Evolutionary conservation across 2,888 invertebrate species (phyloP), one percentile per base, ranked within the genome.

Genomic region (Drosophila recens): DNA sequence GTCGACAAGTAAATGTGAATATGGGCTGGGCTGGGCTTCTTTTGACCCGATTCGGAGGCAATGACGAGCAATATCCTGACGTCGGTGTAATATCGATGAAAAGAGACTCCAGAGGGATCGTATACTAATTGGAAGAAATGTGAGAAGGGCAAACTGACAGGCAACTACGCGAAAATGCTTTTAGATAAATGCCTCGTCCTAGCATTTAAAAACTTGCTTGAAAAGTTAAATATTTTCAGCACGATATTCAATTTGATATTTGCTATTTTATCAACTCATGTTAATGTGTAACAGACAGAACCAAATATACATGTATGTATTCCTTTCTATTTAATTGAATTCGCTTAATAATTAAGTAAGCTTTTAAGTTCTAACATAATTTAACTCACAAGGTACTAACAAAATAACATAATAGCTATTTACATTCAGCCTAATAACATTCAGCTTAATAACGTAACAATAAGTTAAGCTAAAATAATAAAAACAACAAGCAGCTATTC

Each of bases 21-120:
- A 20, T 54, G 23, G 23, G 23, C 23, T 23, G 64, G 68, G 62
- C 11, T 43, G 59, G 76, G 49, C 63, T 36, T 15, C 17, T 38
- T 58, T 46, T 77, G 77, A 76, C 77, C 72, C 67, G 57, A 49
- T 76, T 76, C 57, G 20, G 6, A 48, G 48, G 75, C 59, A 62
- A 72, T 68, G 64, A 77, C 73, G 53, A 53, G 77, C 73, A 57
- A 62, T 76, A 62, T 65, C 23, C 62, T 54, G 53, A 46, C 48
- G 45, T 52, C 56, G 40, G 27, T 8, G 15, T 43, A 71, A 48
- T 57, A 58, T 61, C 67, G 67, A 66, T 56, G 49, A 62, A 49
- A 59, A 61, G 40, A 23, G 23, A 53, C 40, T 62, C 64, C 48
- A 9, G 8, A 20, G 52, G 48, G 42, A 67, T 61, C 17, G 17